A percentile compares a stretch with the other conserved stretches of the same genome.
Evolutionary conservation across 2,888 invertebrate species (phyloP).

Genomic region (Campaea margaritaria): DNA sequence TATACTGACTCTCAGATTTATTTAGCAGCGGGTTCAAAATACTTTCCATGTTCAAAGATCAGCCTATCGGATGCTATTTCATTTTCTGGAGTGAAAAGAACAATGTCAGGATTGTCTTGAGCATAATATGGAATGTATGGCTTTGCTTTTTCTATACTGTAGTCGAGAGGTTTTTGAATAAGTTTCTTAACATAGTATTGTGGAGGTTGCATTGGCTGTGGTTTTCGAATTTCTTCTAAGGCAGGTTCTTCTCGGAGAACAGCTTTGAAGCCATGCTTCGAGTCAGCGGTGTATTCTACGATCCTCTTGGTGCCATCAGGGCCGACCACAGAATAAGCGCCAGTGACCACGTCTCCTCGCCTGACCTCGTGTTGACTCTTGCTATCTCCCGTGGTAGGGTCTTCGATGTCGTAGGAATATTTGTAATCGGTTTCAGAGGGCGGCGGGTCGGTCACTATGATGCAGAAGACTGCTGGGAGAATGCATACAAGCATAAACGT

Average conservation of each 20-base stretch:
- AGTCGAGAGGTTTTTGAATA: constrained; percentile 30
- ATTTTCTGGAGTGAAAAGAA: constrained; percentile 65
- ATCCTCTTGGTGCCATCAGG: constrained; percentile 77
- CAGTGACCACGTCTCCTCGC: constrained; percentile 70
- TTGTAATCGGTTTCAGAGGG: constrained; percentile 71
- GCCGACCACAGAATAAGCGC: constrained; percentile 75
- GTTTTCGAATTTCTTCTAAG: constrained; percentile 16
- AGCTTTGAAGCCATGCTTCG: constrained; percentile 82
- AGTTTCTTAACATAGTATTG: constrained; percentile 28
- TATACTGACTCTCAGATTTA: constrained; percentile 11
- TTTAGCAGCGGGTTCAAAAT: constrained; percentile 60
- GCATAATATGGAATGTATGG: constrained; percentile 36
- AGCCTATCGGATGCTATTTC: constrained; percentile 47
- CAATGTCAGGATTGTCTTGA: constrained; percentile 33
- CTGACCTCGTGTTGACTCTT: constrained; percentile 76
- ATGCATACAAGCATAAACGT: constrained; percentile 44
- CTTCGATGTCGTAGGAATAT: constrained; percentile 81
- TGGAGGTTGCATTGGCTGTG: constrained; percentile 27
- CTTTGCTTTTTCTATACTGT: constrained; percentile 40
- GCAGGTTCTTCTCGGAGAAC: constrained; percentile 73
- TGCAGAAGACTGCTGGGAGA: constrained; percentile 56
- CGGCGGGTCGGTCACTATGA: constrained; percentile 73
- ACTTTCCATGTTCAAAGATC: constrained; percentile 55
- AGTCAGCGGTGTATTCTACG: constrained; percentile 80
- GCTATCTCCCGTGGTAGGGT: constrained; percentile 79